phyloP scores from a whole-genome alignment of 2,888 invertebrate genomes.

The Empis stercorea region DNA sequence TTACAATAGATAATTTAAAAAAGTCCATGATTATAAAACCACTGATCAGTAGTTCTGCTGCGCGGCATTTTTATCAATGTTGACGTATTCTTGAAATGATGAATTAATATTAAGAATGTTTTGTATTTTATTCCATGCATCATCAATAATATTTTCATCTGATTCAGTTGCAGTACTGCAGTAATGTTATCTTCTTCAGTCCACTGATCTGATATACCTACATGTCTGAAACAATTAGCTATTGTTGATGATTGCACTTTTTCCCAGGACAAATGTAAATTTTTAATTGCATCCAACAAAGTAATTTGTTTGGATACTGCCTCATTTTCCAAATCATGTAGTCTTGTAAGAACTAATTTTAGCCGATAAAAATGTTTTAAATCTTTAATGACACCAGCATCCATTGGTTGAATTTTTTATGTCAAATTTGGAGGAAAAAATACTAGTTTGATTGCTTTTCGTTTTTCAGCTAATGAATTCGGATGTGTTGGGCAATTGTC shows the following conservation, averaged over 20 bases:
- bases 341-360: not conserved
- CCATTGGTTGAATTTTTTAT: not conserved
- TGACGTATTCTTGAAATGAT: too few species aligned
- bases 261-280: not conserved
- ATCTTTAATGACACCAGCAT: not conserved
- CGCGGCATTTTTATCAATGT: not conserved
- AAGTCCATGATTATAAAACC: too few species aligned
- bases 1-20: too few species aligned
- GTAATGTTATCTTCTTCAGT: too few species aligned
- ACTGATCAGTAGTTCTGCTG: too few species aligned
- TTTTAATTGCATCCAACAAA: not conserved
- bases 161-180: too few species aligned
- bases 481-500: slow-evolving; percentile 1
- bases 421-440: not conserved
- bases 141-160: too few species aligned
- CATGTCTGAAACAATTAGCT: not conserved
- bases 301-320: not conserved
- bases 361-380: too few species aligned
- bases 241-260: not conserved
- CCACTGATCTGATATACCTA: too few species aligned
- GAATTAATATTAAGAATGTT: too few species aligned
- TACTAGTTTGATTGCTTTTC: not conserved
- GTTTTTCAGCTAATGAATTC: not conserved
- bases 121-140: too few species aligned
- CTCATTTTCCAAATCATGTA: not conserved